Evolutionary conservation across 2,113 vertebrate species (phyloP).

Genomic region (Maccullochella peelii): DNA sequence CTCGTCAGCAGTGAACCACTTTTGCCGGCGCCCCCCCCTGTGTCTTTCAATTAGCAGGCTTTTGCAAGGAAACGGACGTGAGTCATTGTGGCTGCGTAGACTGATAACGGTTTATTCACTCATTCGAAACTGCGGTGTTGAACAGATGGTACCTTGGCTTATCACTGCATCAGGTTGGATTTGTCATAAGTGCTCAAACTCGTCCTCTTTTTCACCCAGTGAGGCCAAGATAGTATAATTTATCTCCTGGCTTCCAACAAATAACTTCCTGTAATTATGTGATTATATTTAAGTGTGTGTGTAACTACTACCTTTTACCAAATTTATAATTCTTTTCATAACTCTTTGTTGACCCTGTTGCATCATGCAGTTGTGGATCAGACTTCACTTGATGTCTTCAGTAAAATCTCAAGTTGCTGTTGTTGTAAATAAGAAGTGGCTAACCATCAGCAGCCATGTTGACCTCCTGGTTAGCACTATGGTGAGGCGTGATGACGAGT

Average conservation of each 20-base stretch:
- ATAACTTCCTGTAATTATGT: conserved; percentile 21
- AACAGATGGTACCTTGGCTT: conserved; percentile 49
- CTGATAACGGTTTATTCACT: conserved; percentile 53
- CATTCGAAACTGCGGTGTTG: not conserved
- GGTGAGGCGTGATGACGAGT: conserved; percentile 32
- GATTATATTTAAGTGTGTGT: not conserved
- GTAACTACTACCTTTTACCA: not conserved
- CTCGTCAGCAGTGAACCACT: not conserved
- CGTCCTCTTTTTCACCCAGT: not conserved
- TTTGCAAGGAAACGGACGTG: conserved; percentile 69
- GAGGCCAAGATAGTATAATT: conserved; percentile 1
- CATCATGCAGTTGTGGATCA: conserved; percentile 5
- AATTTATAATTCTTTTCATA: not conserved
- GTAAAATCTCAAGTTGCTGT: not conserved
- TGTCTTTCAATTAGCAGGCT: conserved; percentile 46
- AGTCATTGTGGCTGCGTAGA: conserved; percentile 63
- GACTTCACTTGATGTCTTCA: conserved; percentile 21
- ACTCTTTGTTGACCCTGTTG: not conserved
- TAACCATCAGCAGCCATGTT: conserved; percentile 4
- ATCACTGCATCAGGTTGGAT: conserved; percentile 27
- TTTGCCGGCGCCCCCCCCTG: conserved; percentile 7
- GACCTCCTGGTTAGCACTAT: conserved; percentile 25
- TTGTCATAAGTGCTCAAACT: conserved; percentile 27
- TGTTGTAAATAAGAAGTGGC: not conserved
- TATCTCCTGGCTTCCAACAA: not conserved